A percentile compares a stretch with the other conserved stretches of the same genome.
Conservation (phyloP, 2,888 invertebrate genomes). For the Copidosoma aretas region DNA sequence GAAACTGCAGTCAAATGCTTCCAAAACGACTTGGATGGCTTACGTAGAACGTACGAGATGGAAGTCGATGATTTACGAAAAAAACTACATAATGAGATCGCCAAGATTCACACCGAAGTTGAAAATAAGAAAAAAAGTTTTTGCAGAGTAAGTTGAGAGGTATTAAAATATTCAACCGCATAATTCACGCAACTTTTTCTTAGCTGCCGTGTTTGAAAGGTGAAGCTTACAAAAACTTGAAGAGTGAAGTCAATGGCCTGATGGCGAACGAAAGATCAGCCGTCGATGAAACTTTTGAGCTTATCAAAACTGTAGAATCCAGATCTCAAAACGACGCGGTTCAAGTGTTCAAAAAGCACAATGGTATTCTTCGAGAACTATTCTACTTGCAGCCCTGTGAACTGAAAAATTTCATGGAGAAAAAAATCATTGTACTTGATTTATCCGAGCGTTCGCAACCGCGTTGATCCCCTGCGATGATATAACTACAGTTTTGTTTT, state of each 20-base stretch:
- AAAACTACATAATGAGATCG: constrained; percentile 37
- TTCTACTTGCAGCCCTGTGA: constrained; percentile 38
- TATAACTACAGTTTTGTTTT: too few relatives aligned
- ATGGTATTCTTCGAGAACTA: constrained; percentile 40
- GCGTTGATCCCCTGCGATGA: too few relatives aligned
- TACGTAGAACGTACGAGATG: constrained; percentile 31
- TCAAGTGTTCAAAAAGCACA: constrained; percentile 41
- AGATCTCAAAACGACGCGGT: constrained; percentile 34
- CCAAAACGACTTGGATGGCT: constrained; percentile 36
- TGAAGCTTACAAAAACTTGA: constrained; percentile 30
- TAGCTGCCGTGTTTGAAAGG: constrained; percentile 24
- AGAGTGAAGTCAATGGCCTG: constrained; percentile 28
- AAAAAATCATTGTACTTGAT: constrained; percentile 44
- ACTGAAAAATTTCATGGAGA: constrained; percentile 40
- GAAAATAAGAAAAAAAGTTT: constrained; percentile 24
- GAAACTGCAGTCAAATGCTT: constrained; percentile 39
- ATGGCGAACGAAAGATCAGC: constrained; percentile 32
- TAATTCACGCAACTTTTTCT: constrained; percentile 2
- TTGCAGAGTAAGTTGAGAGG: constrained; percentile 26
- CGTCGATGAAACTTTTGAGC: constrained; percentile 36
- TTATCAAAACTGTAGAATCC: constrained; percentile 36
- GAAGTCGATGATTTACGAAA: constrained; percentile 34
- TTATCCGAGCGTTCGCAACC: too few relatives aligned
- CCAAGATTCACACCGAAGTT: constrained; percentile 29
- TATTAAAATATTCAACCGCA: constrained; percentile 29